phyloP scores from a whole-genome alignment of 1,140 invertebrate genomes.

The Agraylea sexmaculata region DNA sequence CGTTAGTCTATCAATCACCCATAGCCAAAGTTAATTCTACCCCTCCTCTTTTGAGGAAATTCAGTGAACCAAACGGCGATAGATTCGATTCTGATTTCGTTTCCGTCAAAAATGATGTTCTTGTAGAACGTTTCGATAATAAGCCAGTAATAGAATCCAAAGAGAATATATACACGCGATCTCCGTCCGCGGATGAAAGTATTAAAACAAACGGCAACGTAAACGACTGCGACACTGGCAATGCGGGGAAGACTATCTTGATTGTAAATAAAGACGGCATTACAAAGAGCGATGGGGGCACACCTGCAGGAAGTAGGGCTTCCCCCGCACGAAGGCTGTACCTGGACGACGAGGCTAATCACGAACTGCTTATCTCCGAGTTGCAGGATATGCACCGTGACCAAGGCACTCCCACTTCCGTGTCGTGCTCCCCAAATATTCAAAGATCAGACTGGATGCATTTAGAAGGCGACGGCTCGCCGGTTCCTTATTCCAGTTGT shows the following conservation, averaged over 20 bases:
- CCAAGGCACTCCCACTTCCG: constrained; percentile 24
- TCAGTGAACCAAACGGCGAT: no score
- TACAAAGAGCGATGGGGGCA: not conserved
- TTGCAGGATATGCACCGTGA: constrained; percentile 41
- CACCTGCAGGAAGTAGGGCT: constrained; percentile 1
- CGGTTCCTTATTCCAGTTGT: constrained; percentile 34
- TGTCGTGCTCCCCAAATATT: constrained; percentile 24
- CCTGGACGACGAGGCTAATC: constrained; percentile 43
- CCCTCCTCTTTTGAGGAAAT: no score
- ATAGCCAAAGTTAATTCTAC: no score
- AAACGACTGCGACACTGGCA: constrained; percentile 17
- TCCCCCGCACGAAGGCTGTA: constrained; percentile 29
- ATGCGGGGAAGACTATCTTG: constrained; percentile 16
- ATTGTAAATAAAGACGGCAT: constrained; percentile 4
- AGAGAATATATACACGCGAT: constrained; percentile 10
- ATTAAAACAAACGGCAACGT: constrained; percentile 9
- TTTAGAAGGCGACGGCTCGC: constrained; percentile 27
- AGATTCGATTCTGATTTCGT: no score
- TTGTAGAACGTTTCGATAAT: no score
- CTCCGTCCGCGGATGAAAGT: constrained; percentile 3
- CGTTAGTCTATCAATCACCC: constrained; percentile 30
- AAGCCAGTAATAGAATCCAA: no score
- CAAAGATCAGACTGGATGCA: constrained; percentile 36
- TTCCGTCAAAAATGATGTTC: no score
- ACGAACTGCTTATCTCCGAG: constrained; percentile 46